A percentile compares a stretch with the other conserved stretches of the same genome.
These are phyloP conservation scores for Athetis lepigone DNA, from an alignment of 2,888 invertebrate species.

Conservation along the genomic window DNA sequence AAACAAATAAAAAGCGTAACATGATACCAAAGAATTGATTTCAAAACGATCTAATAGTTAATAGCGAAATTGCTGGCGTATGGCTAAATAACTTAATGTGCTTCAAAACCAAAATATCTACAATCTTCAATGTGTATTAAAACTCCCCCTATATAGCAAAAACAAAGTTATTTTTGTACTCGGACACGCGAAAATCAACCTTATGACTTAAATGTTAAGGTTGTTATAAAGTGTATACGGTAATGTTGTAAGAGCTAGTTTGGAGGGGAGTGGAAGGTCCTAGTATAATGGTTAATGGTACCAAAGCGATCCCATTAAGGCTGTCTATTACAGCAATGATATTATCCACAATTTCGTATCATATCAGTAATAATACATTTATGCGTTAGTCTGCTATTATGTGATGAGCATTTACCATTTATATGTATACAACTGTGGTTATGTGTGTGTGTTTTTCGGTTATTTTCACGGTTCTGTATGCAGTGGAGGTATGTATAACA, in stretches of 20 bases:
- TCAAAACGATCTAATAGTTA: conserved; percentile 81
- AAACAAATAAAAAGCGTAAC: conserved; percentile 65
- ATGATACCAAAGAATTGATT: conserved; percentile 77
- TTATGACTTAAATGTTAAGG: conserved; percentile 9
- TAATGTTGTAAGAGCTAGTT: conserved; percentile 58
- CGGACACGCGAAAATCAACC: conserved; percentile 7
- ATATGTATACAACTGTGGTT: conserved; percentile 3
- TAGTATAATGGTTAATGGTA: conserved; percentile 68
- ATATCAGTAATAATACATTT: conserved; percentile 79
- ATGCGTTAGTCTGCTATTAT: conserved; percentile 68
- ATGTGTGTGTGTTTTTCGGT: conserved; percentile 10
- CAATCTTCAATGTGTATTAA: conserved; percentile 69
- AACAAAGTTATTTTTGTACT: conserved; percentile 36
- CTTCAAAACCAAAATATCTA: conserved; percentile 61
- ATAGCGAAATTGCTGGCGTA: conserved; percentile 81
- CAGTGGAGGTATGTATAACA: background rate
- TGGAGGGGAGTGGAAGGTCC: conserved; percentile 67
- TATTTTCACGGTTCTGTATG: conserved; percentile 39
- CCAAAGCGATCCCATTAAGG: conserved; percentile 80
- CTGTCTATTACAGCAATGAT: conserved; percentile 82
- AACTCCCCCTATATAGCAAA: conserved; percentile 61
- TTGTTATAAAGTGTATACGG: background rate
- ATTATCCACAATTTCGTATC: conserved; percentile 81
- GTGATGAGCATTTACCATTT: conserved; percentile 63
- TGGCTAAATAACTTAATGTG: conserved; percentile 86